Conservation (phyloP, 2,113 vertebrate species). For the Dipodomys ordii region DNA sequence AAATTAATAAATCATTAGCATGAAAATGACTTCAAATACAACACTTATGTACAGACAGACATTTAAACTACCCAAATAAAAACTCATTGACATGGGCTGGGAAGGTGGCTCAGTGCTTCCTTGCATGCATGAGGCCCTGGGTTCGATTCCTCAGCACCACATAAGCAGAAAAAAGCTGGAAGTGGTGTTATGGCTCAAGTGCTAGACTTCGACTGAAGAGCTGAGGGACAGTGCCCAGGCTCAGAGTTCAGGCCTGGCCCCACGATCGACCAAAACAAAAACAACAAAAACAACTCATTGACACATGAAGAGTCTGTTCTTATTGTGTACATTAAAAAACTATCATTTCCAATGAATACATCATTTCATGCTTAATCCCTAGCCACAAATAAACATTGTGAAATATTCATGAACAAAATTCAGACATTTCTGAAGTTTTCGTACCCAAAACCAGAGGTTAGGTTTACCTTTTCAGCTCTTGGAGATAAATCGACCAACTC, state of each 20-base stretch:
- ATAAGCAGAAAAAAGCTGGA: too few species aligned
- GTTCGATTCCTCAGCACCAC: too few species aligned
- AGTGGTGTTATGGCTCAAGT: too few species aligned
- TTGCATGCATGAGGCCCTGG: too few species aligned
- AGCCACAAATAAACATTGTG: not conserved
- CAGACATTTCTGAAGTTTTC: not conserved
- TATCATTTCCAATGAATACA: not conserved
- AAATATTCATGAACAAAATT: constrained; percentile 19
- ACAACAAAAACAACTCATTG: too few species aligned
- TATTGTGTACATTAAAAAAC: constrained; percentile 47
- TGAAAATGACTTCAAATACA: not conserved
- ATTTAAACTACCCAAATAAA: constrained; percentile 16
- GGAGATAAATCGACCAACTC: not conserved
- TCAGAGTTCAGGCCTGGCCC: too few species aligned
- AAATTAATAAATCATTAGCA: constrained; percentile 36
- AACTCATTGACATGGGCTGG: not conserved
- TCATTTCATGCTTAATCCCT: not conserved
- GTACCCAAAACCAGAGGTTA: not conserved
- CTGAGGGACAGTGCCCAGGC: too few species aligned
- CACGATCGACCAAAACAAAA: not conserved
- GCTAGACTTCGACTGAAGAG: too few species aligned
- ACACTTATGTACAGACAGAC: not conserved
- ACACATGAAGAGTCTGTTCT: constrained; percentile 28
- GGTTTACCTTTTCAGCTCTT: not conserved
- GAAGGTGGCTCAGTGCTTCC: too few species aligned